Base-by-base conservation (phyloP, 1,140 invertebrate species). In the Camponotus pennsylvanicus region DNA sequence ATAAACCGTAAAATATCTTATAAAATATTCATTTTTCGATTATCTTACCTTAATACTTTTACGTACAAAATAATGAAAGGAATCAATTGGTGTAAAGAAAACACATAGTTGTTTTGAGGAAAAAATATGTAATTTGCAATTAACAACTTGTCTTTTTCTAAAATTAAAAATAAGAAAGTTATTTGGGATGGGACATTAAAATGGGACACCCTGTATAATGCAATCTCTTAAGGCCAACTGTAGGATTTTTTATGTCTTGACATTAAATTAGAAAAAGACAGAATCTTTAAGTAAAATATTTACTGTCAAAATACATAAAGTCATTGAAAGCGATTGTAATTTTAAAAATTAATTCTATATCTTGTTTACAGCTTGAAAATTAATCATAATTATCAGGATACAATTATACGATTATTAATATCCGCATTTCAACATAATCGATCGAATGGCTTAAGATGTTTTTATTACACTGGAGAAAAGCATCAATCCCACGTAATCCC, bases 391-490 rank as follows among this genome's bases (percentile, higher is more conserved):
- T 59, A 61, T 34, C 34, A 34, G 6, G 3, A 37, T 71, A 61
- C 3, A 45, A 18, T 13, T 55, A 45, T 18, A 75, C 49, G 27
- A 83, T 75, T 83, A 71, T 83, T 73, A 52, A 45, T 57, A 15
- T 52, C 4, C 15, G 49, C 15, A 55, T 42, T 83, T 45, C 79
- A 27, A 21, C 84, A 55, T 86, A 89, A 89, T 86, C 83, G 70
- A 70, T 57, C 37, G 66, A 79, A 37, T 59, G 34, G 59, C 42
- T 88, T n/a, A 45, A 70, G 59, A 42, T 40, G 75, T 34, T 86
- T 90, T 73, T 86, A 86, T 91, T 67, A 83, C 67, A 40, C 18
- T 11, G 61, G 32, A 82, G 59, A 40, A 55, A 75, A 64, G 21
- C 87, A 52, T n/a, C 55, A 85, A 71, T 59, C 67, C 55, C 69